Evolutionary conservation across 2,888 invertebrate species (phyloP), one percentile per base, ranked within the genome.

Genomic region (Drosophila algonquin): DNA sequence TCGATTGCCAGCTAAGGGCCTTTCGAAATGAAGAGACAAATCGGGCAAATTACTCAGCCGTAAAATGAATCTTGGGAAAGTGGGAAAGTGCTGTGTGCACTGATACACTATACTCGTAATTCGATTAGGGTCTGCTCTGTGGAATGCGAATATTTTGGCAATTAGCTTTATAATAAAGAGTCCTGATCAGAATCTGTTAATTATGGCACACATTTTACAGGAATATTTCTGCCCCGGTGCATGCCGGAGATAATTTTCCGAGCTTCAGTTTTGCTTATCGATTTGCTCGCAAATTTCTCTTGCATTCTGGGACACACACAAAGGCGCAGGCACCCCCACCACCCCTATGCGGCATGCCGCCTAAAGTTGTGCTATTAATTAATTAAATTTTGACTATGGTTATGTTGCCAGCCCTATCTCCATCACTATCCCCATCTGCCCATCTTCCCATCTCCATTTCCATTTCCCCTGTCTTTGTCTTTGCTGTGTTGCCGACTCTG

Each of bases 311-410:
- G 18, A 12, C 21, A 47, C 32, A 16, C 18, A 35, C 50, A 67
- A 51, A 52, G 10, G 30, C 52, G 47, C 32, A 50, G 10, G n/a
- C 24, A 48, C 18, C 56, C 47, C 21, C 21, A 21, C 21, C 21
- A 21, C 21, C 32, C 54, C 46, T 55, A 45, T 56, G 57, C 30
- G 62, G 68, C 44, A 67, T 73, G 65, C 30, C 52, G 63, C 59
- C 81, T 73, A 80, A 87, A 81, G 80, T 81, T 87, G 74, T 85
- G 83, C 86, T 83, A 85, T 87, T 85, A 85, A 87, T 85, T 85
- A 87, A 85, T 85, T 85, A 85, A 85, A 87, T 85, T 85, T 85
- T 80, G 83, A 81, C 81, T 82, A 63, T 62, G 68, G 67, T 63
- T 64, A 71, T 56, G 48, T 16, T 45, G 10, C 12, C n/a, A 32